Evolutionary conservation across 2,888 invertebrate species (phyloP).

Genomic region (Atrina japonica): DNA sequence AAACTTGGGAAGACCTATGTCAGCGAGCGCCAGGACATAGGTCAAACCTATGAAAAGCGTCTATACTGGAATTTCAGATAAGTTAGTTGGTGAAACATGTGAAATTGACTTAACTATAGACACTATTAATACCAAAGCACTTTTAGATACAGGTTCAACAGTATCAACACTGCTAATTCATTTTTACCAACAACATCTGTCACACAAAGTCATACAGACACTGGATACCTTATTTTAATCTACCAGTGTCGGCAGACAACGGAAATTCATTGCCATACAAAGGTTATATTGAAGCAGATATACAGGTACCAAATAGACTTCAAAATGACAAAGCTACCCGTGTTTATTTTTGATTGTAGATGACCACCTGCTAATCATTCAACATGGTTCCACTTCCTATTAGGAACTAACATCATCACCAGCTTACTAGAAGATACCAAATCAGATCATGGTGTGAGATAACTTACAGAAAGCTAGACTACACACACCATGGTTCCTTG

Average conservation of each 20-base stretch:
- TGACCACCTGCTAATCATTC: not conserved
- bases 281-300: conserved; percentile 3
- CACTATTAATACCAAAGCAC: not conserved
- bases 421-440: conserved; percentile 2
- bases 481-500: conserved; percentile 28
- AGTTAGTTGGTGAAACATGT: conserved; percentile 7
- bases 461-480: conserved; percentile 21
- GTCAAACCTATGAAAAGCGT: too few relatives aligned
- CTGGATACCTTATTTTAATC: not conserved
- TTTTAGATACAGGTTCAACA: too few relatives aligned
- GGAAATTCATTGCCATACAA: not conserved
- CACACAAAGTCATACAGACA: not conserved
- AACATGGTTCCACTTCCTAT: not conserved
- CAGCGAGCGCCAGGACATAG: too few relatives aligned
- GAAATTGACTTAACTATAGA: conserved; percentile 14
- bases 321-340: not conserved
- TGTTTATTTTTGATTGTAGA: conserved; percentile 1
- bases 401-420: conserved; percentile 5
- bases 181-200: not conserved
- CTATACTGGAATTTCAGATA: too few relatives aligned
- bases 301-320: conserved; percentile 3
- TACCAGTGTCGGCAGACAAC: conserved; percentile 11
- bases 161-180: not conserved
- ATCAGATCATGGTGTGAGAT: conserved; percentile 10
- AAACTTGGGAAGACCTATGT: conserved; percentile 5